A percentile compares a stretch with the other conserved stretches of the same genome.
Evolutionary conservation across 2,797 vertebrate species (phyloP).

Genomic region (Sebastes goodei): DNA sequence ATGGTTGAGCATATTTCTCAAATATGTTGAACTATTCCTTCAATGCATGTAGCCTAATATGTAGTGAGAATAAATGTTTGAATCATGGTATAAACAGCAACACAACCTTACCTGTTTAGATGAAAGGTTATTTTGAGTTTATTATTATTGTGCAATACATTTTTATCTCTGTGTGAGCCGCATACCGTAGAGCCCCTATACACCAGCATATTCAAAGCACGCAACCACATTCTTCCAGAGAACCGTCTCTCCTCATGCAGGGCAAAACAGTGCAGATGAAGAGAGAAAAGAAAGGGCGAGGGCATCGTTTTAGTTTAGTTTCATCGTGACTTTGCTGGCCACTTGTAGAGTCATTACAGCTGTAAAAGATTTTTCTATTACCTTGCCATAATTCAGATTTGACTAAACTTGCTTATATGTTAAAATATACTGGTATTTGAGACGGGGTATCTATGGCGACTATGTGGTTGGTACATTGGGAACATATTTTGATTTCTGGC

Average conservation of each 20-base stretch:
- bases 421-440: slow-evolving; percentile 4
- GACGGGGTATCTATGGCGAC: slow-evolving; percentile 3
- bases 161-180: slow-evolving; percentile 16
- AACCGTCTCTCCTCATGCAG: slow-evolving; percentile 31
- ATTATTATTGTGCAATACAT: slow-evolving; percentile 4
- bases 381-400: not conserved
- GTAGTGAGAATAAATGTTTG: not conserved
- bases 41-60: too few species aligned
- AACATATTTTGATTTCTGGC: slow-evolving; percentile 26
- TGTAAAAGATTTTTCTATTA: slow-evolving; percentile 29
- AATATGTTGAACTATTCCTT: not conserved
- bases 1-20: not conserved
- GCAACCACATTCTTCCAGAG: slow-evolving; percentile 44
- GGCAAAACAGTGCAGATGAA: slow-evolving; percentile 12
- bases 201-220: slow-evolving; percentile 38
- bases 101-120: not conserved
- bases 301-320: slow-evolving; percentile 5
- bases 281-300: slow-evolving; percentile 4
- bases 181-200: slow-evolving; percentile 17
- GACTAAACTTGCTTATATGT: not conserved
- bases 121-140: slow-evolving; percentile 1
- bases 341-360: slow-evolving; percentile 12
- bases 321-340: slow-evolving; percentile 9
- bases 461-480: slow-evolving; percentile 5
- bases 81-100: not conserved